Base-by-base conservation (phyloP, 2,888 invertebrate species). In the Eurytoma adleriae region DNA sequence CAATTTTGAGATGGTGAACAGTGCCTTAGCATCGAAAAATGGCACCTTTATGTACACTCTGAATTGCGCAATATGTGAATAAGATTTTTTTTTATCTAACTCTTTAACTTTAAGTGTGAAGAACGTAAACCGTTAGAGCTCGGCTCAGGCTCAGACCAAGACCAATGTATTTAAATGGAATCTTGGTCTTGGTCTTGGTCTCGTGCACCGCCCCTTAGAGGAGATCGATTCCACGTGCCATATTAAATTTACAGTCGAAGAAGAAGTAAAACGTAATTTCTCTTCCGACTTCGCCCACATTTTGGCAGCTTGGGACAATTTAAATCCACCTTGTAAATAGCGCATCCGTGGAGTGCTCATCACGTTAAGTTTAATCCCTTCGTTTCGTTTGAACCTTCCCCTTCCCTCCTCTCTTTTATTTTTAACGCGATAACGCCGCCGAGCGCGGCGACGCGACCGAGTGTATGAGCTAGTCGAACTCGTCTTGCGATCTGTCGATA, bases 391-490 rank as follows among this genome's bases (percentile, higher is more conserved):
- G 74, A 64, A 50, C 64, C 68, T 20, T 3, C 14, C 16, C 40
- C 40, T 52, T 66, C 61, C 54, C 40, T 59, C 50, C 50, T 50
- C 52, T 67, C 48, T 71, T 7, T 62, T 48, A 16, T 61, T 18
- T 69, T 69, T 62, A 62, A 30, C 30, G 62, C n/a, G 62, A 30
- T 62, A 16, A 61, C 62, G 80, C 73, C 61, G 64, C 16, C 52
- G 18, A 20, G 74, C 50, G 18, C n/a, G 73, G 81, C 81, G 86
- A 86, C 84, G 80, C 83, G 82, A 84, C 82, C 64, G 83, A 86
- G 89, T 89, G 89, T 89, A 87, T 88, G 83, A 87, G 86, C 89
- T 89, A 89, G 89, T 89, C 89, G 85, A 85, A 86, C 79, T 85
- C 86, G 85, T 85, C 85, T 85, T 85, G 87, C 84, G 84, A 85